Percentiles rank a stretch among this genome's conserved stretches.
Evolutionary conservation across 1,140 invertebrate genomes (phyloP).

Genomic region (Hypothenemus hampei): DNA sequence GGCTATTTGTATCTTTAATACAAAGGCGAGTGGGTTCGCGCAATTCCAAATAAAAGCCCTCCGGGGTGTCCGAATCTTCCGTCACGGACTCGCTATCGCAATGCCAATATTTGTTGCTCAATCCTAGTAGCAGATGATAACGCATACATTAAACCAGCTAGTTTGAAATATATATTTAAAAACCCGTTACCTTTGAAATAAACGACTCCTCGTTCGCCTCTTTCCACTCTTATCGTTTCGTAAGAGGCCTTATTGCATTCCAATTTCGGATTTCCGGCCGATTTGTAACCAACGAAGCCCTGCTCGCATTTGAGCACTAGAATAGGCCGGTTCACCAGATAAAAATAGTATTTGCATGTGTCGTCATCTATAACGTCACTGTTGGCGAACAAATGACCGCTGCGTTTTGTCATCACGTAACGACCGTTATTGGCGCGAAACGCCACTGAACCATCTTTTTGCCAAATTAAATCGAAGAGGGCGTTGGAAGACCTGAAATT

Average conservation of each 20-base stretch:
- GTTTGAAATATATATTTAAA: not conserved
- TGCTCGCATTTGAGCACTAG: conserved; percentile 92
- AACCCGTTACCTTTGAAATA: conserved; percentile 85
- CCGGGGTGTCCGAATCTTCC: conserved; percentile 78
- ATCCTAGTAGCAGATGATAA: not conserved
- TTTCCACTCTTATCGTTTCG: conserved; percentile 87
- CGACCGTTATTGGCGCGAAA: conserved; percentile 93
- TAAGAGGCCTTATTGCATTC: conserved; percentile 96
- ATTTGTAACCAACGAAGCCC: conserved; percentile 92
- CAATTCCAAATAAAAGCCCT: conserved; percentile 88
- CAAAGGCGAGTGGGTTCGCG: conserved; percentile 86
- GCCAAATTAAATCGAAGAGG: conserved; percentile 87
- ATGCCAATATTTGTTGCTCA: conserved; percentile 89
- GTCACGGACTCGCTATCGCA: conserved; percentile 80
- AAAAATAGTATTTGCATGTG: conserved; percentile 88
- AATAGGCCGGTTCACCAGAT: conserved; percentile 88
- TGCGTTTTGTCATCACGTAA: conserved; percentile 88
- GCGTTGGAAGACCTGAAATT: conserved; percentile 70
- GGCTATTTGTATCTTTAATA: conserved; percentile 73
- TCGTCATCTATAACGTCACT: conserved; percentile 84
- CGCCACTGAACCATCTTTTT: conserved; percentile 82
- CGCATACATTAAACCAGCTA: not conserved
- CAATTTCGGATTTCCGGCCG: conserved; percentile 68
- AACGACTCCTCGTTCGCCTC: conserved; percentile 83
- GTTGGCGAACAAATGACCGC: conserved; percentile 89